Conservation (phyloP, 2,113 vertebrate genomes). For the Ciconia stormi region DNA sequence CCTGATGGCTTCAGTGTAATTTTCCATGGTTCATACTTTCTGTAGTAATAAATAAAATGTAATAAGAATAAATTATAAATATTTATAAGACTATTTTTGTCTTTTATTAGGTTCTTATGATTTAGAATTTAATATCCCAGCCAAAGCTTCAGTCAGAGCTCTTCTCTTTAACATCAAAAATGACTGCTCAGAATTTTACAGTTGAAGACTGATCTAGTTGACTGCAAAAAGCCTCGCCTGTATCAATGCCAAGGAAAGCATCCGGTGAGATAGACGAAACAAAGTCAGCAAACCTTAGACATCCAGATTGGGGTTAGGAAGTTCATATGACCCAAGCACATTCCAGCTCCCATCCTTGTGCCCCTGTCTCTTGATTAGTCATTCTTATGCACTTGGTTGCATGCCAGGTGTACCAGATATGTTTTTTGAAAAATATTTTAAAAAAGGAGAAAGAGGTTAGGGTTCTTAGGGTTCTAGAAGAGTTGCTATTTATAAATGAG, state of each 20-base stretch:
- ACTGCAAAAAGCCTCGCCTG: conserved; percentile 4
- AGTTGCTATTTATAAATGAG: not conserved
- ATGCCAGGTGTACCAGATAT: not conserved
- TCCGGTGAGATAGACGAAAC: conserved; percentile 21
- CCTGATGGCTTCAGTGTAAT: not conserved
- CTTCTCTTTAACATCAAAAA: not conserved
- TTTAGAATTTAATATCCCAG: conserved; percentile 43
- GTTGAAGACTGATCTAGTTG: not conserved
- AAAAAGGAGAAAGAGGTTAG: not conserved
- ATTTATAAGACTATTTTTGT: conserved; percentile 62
- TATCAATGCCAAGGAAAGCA: conserved; percentile 53
- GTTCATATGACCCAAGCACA: not conserved
- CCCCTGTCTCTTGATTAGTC: not conserved
- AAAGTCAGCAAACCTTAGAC: not conserved
- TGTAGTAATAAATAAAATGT: conserved; percentile 53
- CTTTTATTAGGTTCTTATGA: conserved; percentile 45
- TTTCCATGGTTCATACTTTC: conserved; percentile 45
- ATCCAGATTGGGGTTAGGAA: not conserved
- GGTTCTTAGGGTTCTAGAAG: not conserved
- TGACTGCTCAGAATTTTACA: not conserved
- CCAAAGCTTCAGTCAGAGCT: conserved; percentile 16
- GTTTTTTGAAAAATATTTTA: not conserved
- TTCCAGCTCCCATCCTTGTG: not conserved
- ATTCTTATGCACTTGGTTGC: not conserved
- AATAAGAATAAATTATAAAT: conserved; percentile 60